A percentile compares a stretch with the other conserved stretches of the same genome.
Conservation (phyloP, 2,113 vertebrate genomes). For the Erpornis zantholeuca region DNA sequence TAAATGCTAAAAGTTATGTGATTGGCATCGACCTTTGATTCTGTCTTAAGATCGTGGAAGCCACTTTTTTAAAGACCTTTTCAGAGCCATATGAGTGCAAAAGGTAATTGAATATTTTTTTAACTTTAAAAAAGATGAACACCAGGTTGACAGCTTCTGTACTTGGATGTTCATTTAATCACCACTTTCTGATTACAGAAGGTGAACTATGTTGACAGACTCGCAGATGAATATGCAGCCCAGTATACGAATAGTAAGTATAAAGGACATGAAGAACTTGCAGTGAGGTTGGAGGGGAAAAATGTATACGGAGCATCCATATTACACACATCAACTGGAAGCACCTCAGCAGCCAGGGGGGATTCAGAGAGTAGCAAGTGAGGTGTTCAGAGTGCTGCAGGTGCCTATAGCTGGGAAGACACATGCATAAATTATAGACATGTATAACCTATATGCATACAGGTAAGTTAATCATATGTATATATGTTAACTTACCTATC, state of each 20-base stretch:
- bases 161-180: constrained; percentile 66
- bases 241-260: constrained; percentile 1
- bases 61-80: not conserved
- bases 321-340: constrained; percentile 49
- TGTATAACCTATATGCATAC: not conserved
- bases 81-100: not conserved
- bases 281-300: constrained; percentile 46
- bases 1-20: not conserved
- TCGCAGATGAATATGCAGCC: constrained; percentile 41
- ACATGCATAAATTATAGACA: not conserved
- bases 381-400: not conserved
- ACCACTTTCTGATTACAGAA: constrained; percentile 55
- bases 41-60: not conserved
- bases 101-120: constrained; percentile 28
- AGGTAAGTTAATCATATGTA: not conserved
- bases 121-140: constrained; percentile 21
- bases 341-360: not conserved
- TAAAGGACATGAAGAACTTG: constrained; percentile 39
- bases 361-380: not conserved
- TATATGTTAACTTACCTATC: not conserved
- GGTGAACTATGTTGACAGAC: constrained; percentile 55
- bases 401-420: not conserved
- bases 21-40: not conserved
- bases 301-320: not conserved
- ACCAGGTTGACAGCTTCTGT: constrained; percentile 57